Percentiles rank a stretch among this genome's conserved stretches.
phyloP scores from a whole-genome alignment of 2,888 invertebrate species.

The Limnephilus marmoratus region DNA sequence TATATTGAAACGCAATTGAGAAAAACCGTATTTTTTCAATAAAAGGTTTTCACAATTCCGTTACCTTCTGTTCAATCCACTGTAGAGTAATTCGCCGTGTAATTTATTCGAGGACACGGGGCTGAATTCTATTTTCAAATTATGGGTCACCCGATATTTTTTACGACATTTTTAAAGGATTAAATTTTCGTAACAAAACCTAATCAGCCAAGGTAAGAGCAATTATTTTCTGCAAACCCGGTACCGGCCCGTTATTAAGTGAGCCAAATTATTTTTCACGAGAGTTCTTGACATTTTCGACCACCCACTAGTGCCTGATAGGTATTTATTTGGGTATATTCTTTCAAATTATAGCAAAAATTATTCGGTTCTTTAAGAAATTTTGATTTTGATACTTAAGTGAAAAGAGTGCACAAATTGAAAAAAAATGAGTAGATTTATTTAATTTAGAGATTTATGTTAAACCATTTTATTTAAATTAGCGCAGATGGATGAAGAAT shows the following conservation, averaged over 20 bases:
- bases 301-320: background rate
- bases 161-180: background rate
- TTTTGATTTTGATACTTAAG: background rate
- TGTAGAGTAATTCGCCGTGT: background rate
- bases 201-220: constrained; percentile 15
- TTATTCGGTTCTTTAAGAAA: background rate
- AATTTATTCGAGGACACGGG: background rate
- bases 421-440: background rate
- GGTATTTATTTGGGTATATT: background rate
- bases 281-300: background rate
- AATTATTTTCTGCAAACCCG: constrained; percentile 20
- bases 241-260: background rate
- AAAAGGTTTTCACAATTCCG: background rate
- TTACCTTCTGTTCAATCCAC: background rate
- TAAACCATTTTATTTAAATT: background rate
- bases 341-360: background rate
- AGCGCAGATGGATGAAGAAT: too few species aligned
- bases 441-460: too few species aligned
- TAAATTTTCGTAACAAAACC: constrained; percentile 12
- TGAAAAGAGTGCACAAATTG: background rate
- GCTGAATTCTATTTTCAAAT: background rate
- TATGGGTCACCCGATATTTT: constrained; percentile 2
- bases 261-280: constrained; percentile 10
- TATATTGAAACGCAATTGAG: too few species aligned
- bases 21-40: background rate